phyloP scores from a whole-genome alignment of 2,797 vertebrate species.

The Threskiornis aethiopicus region DNA sequence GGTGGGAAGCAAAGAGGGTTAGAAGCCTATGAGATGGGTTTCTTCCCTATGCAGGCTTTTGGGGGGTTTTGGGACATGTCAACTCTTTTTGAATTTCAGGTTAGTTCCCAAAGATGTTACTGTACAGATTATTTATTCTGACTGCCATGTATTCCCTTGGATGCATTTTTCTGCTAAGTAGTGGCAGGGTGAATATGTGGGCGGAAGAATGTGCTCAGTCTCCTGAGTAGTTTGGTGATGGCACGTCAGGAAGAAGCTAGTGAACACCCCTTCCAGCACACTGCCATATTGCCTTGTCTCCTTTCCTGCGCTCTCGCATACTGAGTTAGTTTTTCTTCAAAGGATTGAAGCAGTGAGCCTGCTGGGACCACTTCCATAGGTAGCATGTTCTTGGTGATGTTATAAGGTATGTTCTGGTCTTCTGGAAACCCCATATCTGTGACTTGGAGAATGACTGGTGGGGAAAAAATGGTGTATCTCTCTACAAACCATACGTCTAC shows the following conservation, averaged over 20 bases:
- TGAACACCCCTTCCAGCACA: background rate
- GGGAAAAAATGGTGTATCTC: background rate
- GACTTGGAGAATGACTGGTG: background rate
- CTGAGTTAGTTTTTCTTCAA: background rate
- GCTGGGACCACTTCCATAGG: background rate
- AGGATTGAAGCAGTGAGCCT: background rate
- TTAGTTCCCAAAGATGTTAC: background rate
- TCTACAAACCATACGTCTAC: background rate
- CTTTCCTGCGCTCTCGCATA: background rate
- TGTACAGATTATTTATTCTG: background rate
- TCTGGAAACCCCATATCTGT: background rate
- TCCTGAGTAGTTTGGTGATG: background rate
- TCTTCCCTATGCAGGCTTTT: background rate
- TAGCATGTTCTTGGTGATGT: background rate
- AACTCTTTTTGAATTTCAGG: background rate
- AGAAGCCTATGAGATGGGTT: background rate
- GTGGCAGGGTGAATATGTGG: background rate
- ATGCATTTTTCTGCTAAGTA: background rate
- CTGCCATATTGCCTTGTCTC: background rate
- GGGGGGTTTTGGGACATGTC: background rate
- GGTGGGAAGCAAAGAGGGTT: background rate
- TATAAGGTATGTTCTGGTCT: background rate
- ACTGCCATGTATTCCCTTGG: background rate
- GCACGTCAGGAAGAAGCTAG: background rate
- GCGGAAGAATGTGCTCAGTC: background rate